Base-by-base conservation (phyloP, 2,888 invertebrate species). In the Noctua janthina region DNA sequence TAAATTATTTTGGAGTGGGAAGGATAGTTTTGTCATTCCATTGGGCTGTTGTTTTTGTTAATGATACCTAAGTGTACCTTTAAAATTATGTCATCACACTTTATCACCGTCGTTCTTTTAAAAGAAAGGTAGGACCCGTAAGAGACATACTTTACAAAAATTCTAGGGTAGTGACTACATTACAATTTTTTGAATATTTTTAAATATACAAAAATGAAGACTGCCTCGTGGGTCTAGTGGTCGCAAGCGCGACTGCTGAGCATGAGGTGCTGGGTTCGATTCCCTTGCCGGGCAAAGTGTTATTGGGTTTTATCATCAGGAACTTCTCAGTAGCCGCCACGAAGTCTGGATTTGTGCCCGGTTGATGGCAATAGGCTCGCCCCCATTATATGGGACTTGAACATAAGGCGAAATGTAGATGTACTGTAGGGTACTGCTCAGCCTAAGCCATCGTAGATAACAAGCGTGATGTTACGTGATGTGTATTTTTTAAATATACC, bases 1-100 rank as follows among this genome's bases (percentile, higher is more conserved):
- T 85, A 71, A 70, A 88, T 82, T 83, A 82, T 76, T 76, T 72
- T 64, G 59, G 56, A 75, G 46, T 76, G 23, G 46, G 39, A n/a
- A 20, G 49, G 62, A 66, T 66, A 10, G 17, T 73, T 68, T 15
- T 35, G 66, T 72, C 0, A 56, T 62, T 68, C 64, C 49, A 62
- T 39, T 67, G 67, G 76, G 29, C 20, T 8, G 56, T 51, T 83
- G 17, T 51, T 62, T 20, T 73, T 0, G 51, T 23, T 83, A n/a
- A 20, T 59, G 67, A 39, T 29, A 29, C 13, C 29, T n/a, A 59
- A 56, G 49, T 49, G 7, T 54, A 17, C 46, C 17, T 69, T 69
- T 49, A 23, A 23, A 67, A 43, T 46, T 46, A n/a, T 46, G 13
- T 43, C 15, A 15, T n/a, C 67, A 67, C 67, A 62, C 62, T 62